These are phyloP conservation scores for Andinoacara biseriatus DNA, from an alignment of 2,113 vertebrate species.

Conservation along the genomic window DNA sequence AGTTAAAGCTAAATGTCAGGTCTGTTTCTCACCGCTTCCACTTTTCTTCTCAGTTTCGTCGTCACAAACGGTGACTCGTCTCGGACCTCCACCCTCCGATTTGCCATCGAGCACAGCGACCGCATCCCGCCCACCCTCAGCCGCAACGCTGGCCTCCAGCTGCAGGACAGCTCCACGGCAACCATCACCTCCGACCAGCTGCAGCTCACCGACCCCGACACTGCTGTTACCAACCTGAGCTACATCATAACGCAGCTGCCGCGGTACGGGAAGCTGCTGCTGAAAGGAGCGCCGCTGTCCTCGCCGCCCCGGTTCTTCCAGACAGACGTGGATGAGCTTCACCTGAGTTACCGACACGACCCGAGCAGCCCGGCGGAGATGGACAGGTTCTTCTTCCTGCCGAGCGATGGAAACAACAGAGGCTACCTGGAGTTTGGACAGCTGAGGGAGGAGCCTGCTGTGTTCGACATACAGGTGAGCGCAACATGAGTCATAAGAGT, in stretches of 20 bases:
- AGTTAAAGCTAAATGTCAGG: neutral
- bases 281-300: slow-evolving; percentile 54
- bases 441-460: slow-evolving; percentile 66
- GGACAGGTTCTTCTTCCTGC: slow-evolving; percentile 77
- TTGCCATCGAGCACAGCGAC: slow-evolving; percentile 70
- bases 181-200: slow-evolving; percentile 65
- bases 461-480: slow-evolving; percentile 77
- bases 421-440: slow-evolving; percentile 79
- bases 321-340: slow-evolving; percentile 69
- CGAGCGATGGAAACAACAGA: slow-evolving; percentile 69
- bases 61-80: slow-evolving; percentile 77
- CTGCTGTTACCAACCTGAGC: slow-evolving; percentile 60
- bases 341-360: slow-evolving; percentile 73
- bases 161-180: slow-evolving; percentile 57
- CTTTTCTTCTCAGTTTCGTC: slow-evolving; percentile 73
- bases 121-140: slow-evolving; percentile 70
- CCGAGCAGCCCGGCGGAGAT: slow-evolving; percentile 32
- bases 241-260: slow-evolving; percentile 71
- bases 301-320: slow-evolving; percentile 68
- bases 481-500: neutral
- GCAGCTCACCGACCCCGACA: slow-evolving; percentile 77
- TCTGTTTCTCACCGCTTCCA: neutral
- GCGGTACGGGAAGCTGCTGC: slow-evolving; percentile 65
- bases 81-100: slow-evolving; percentile 53
- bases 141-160: slow-evolving; percentile 67